Conservation (phyloP, 2,888 invertebrate species). For the Furcula furcula region DNA sequence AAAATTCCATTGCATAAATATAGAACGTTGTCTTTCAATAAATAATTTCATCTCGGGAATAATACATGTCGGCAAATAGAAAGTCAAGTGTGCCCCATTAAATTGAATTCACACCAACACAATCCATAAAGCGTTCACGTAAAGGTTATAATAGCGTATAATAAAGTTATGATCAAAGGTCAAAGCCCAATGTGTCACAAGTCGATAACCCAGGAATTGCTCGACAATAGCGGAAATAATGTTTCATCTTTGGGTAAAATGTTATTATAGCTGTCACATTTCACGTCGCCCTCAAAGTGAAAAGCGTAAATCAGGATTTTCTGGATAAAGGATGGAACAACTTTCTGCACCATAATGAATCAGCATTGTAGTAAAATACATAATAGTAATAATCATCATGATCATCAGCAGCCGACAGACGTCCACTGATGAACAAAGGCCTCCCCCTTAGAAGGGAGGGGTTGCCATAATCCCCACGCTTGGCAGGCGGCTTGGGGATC, state of each 20-base stretch:
- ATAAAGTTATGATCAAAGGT: constrained; percentile 7
- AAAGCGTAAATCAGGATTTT: neutral
- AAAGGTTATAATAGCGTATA: constrained; percentile 1
- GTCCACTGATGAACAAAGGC: no score
- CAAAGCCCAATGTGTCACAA: constrained; percentile 6
- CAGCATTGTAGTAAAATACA: no score
- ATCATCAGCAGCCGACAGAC: no score
- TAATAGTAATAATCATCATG: no score
- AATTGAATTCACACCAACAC: neutral
- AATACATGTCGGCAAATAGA: constrained; percentile 8
- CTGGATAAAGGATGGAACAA: no score
- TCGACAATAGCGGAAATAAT: constrained; percentile 2
- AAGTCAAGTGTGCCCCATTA: constrained; percentile 5
- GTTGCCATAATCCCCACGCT: no score
- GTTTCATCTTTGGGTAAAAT: constrained; percentile 1
- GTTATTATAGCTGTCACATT: neutral
- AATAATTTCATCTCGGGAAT: constrained; percentile 5
- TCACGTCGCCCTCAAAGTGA: neutral
- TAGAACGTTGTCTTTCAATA: constrained; percentile 6
- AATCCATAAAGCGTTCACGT: neutral
- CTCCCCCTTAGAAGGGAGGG: no score
- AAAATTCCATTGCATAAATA: neutral
- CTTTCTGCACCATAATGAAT: no score
- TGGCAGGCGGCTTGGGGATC: no score
- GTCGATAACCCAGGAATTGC: constrained; percentile 5